Conservation (phyloP, 2,888 invertebrate genomes). For the Cyrtodaria siliqua region DNA sequence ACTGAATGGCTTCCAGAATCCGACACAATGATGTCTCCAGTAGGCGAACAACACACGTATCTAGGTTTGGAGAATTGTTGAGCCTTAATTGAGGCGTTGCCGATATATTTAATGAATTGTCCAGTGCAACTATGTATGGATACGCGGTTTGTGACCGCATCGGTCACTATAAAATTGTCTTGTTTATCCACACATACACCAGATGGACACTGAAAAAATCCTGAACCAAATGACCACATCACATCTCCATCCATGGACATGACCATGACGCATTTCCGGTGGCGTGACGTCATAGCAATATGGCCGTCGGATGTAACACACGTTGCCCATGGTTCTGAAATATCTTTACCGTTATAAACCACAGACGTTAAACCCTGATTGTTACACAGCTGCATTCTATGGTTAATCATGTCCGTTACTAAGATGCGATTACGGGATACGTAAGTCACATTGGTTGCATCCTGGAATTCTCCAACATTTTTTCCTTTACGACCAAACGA, state of each 20-base stretch:
- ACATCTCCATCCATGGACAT: conserved; percentile 64
- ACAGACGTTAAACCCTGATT: conserved; percentile 63
- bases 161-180: conserved; percentile 85
- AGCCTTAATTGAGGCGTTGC: conserved; percentile 83
- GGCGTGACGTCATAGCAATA: conserved; percentile 73
- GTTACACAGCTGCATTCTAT: conserved; percentile 71
- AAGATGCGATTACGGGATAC: conserved; percentile 67
- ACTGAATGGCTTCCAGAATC: conserved; percentile 87
- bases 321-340: conserved; percentile 74
- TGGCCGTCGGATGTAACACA: conserved; percentile 64
- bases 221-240: conserved; percentile 67
- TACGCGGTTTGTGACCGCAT: conserved; percentile 85
- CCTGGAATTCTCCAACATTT: conserved; percentile 58
- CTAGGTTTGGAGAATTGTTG: conserved; percentile 86
- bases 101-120: conserved; percentile 76
- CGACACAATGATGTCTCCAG: conserved; percentile 85
- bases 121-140: conserved; percentile 85
- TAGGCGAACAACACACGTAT: conserved; percentile 86
- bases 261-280: conserved; percentile 68
- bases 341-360: conserved; percentile 62
- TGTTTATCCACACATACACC: conserved; percentile 79
- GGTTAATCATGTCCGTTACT: conserved; percentile 77
- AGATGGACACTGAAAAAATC: conserved; percentile 72
- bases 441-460: conserved; percentile 63
- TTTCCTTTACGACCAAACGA: conserved; percentile 65